Evolutionary conservation across 2,797 vertebrate genomes (phyloP), one percentile per base, ranked within the genome.

Genomic region (Bucorvus abyssinicus): DNA sequence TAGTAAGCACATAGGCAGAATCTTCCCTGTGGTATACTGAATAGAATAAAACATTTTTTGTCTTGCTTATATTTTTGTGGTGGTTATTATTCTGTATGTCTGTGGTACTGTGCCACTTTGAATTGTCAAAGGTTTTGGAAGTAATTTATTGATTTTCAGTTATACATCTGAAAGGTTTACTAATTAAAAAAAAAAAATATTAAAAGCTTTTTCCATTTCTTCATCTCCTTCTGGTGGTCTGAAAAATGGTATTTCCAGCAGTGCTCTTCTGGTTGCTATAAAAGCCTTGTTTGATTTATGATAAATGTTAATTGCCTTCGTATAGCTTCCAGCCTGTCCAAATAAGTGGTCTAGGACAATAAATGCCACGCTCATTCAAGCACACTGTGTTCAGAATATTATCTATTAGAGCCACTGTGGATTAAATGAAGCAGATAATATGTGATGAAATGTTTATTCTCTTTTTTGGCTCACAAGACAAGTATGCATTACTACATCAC

Each of bases 281-380:
- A 95, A 95, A 95, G 18, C 64, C 74, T 94, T 84, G 20, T 95
- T 96, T 96, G 95, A 97, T 97, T 96, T 96, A 96, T 97, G 89
- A 93, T 87, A 97, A 97, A 97, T 97, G 89, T 88, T 97, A 97
- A 97, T 97, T 97, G 95, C 88, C 61, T 95, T 96, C 67, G 87
- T 94, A 90, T 92, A 74, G 89, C 87, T 97, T 95, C 53, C 82
- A 93, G 69, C 53, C 87, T 96, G 91, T 94, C 90, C 90, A 90
- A 76, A 64, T 93, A 75, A 90, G 55, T 88, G 52, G 85, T 96
- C 49, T 84, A 95, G 85, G 82, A 94, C 86, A 96, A 75, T 92
- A 97, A 97, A 97, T 96, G 79, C 87, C 92, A 94, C 4, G 63
- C 80, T 96, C 81, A 75, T 78, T 95, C 52, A 89, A 96, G 76